These are phyloP conservation scores for Pygoscelis adeliae DNA, from an alignment of 2,113 vertebrate genomes.

Conservation along the genomic window DNA sequence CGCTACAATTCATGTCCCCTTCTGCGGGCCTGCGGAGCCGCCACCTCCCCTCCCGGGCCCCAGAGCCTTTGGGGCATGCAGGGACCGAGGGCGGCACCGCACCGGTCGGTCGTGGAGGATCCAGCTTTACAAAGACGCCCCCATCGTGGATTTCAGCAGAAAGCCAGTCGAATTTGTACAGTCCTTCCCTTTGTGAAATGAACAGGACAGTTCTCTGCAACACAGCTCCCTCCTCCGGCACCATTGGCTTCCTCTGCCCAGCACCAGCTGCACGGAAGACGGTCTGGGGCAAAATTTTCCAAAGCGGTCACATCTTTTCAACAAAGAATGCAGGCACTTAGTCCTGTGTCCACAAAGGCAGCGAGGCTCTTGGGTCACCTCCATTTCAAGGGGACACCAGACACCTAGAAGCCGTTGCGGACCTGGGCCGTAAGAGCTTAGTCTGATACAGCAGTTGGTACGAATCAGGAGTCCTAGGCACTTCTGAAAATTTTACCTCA, in stretches of 20 bases:
- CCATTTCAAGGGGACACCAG: not conserved
- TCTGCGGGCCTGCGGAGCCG: not conserved
- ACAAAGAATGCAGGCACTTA: not conserved
- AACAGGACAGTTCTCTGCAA: slow-evolving; percentile 3
- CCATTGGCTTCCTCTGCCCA: not conserved
- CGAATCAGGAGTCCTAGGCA: not conserved
- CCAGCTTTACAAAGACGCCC: accelerated
- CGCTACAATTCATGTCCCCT: not conserved
- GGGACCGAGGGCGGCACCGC: accelerated
- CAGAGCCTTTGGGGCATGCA: accelerated
- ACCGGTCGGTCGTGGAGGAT: accelerated
- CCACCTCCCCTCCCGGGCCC: accelerated
- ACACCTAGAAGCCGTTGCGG: not conserved
- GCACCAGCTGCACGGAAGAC: not conserved
- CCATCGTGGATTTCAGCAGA: accelerated
- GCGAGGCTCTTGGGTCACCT: not conserved
- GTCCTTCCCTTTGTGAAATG: not conserved
- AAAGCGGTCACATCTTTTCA: not conserved
- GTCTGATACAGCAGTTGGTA: not conserved
- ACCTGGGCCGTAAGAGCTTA: not conserved
- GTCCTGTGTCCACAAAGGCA: not conserved
- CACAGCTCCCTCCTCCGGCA: not conserved
- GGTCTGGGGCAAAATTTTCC: slow-evolving; percentile 30
- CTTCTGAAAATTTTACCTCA: slow-evolving; percentile 49
- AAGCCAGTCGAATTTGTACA: not conserved